Evolutionary conservation across 2,888 invertebrate species (phyloP), one percentile per base, ranked within the genome.

Genomic region (Diarsia mendica): DNA sequence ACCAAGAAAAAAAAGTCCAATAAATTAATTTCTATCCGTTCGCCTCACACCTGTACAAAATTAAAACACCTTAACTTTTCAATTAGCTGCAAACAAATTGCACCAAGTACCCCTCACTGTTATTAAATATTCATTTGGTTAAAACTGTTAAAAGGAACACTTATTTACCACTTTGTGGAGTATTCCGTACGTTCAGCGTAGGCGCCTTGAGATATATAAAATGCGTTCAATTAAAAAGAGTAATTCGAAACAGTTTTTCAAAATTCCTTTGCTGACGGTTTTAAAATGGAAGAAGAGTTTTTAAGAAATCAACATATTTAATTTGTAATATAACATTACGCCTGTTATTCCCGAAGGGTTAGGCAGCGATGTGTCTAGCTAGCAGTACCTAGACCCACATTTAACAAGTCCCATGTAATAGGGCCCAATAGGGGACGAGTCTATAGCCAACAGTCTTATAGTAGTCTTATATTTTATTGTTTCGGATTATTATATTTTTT

Each of bases 71-170:
- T 82, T 73, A 78, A 84, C 72, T 79, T 81, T 83, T 84, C 84
- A 88, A 83, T 87, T 82, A 82, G 83, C 76, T 61, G 66, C 71
- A 67, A 83, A 85, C 81, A 88, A 85, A 85, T 88, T 84, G 69
- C 79, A 70, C 75, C 78, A 61, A 72, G 77, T 70, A 66, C 65
- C 74, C 71, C 61, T 70, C 83, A 69, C 81, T 82, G 80, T 77
- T 85, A 87, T 87, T 87, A 87, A 87, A 87, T 85, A 88, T 84
- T 85, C 84, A 88, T 87, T 88, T 80, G 83, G 75, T 76, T 79
- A 78, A 83, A 87, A 85, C 77, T 79, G 73, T 77, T 79, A 85
- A 83, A 85, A 82, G 76, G 65, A 83, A 80, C 85, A 84, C 84
- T 88, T 88, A 85, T 79, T 75, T 67, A 77, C 67, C 76, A 77